Percentiles rank a stretch among this genome's conserved stretches.
Evolutionary conservation across 1,140 invertebrate genomes (phyloP).

Genomic region (Trigoniulus corallinus): DNA sequence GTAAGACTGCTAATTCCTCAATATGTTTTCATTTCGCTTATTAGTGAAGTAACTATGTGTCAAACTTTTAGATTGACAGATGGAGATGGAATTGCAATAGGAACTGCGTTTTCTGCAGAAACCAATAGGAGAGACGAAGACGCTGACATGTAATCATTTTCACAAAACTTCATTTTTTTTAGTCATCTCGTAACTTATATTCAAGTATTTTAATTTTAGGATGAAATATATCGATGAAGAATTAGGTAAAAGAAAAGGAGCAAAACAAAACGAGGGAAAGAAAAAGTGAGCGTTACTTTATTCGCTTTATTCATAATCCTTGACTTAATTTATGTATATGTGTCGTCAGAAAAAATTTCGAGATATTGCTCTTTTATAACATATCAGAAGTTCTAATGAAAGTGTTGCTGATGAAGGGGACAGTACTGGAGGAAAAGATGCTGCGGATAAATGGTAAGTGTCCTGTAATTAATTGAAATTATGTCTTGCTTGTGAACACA

Average conservation of each 20-base stretch:
- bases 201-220: conserved; percentile 29
- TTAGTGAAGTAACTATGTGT: neutral
- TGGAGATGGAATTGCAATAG: conserved; percentile 74
- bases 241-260: conserved; percentile 66
- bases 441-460: no score
- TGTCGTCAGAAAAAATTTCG: no score
- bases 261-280: conserved; percentile 23
- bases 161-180: conserved; percentile 1
- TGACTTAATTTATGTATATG: no score
- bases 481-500: no score
- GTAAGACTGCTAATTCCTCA: neutral
- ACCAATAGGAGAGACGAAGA: conserved; percentile 97
- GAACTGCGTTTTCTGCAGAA: conserved; percentile 94
- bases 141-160: conserved; percentile 67
- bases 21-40: neutral
- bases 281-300: conserved; percentile 17
- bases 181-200: neutral
- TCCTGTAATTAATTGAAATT: no score
- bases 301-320: no score
- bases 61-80: conserved; percentile 40
- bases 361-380: no score
- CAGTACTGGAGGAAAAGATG: no score
- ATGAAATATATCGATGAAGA: conserved; percentile 96
- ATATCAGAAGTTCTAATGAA: no score
- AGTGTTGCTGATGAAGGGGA: no score